Evolutionary conservation across 2,888 invertebrate species (phyloP).

Genomic region (Galerucella pusilla): DNA sequence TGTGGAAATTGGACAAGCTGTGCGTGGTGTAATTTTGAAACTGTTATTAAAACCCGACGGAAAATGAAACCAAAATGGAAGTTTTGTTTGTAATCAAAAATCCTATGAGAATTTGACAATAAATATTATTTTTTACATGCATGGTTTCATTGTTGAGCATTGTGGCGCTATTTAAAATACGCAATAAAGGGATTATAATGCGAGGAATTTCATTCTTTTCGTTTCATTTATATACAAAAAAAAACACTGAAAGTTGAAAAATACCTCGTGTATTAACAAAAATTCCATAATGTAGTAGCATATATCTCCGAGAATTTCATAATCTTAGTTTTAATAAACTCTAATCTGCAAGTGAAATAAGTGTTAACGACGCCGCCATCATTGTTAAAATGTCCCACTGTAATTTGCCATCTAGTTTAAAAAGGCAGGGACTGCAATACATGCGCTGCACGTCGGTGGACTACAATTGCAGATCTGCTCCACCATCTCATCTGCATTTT

Average conservation of each 20-base stretch:
- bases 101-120: neutral
- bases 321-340: neutral
- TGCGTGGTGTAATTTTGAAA: slow-evolving; percentile 8
- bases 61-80: neutral
- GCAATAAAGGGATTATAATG: too few relatives aligned
- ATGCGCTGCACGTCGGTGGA: too few relatives aligned
- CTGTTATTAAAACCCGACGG: slow-evolving; percentile 12
- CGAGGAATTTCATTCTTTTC: too few relatives aligned
- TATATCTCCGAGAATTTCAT: neutral
- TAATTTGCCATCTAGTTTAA: neutral
- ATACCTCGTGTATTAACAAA: too few relatives aligned
- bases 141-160: neutral
- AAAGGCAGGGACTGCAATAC: too few relatives aligned
- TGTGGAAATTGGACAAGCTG: slow-evolving; percentile 8
- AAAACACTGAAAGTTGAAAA: too few relatives aligned
- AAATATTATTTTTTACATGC: neutral
- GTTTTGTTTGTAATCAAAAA: slow-evolving; percentile 13
- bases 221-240: too few relatives aligned
- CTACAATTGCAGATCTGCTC: too few relatives aligned
- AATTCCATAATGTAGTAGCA: too few relatives aligned
- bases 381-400: neutral
- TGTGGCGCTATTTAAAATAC: neutral
- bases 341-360: neutral
- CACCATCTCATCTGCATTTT: too few relatives aligned
- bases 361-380: neutral